Conservation (phyloP, 2,113 vertebrate species). For the Amia ocellicauda region DNA sequence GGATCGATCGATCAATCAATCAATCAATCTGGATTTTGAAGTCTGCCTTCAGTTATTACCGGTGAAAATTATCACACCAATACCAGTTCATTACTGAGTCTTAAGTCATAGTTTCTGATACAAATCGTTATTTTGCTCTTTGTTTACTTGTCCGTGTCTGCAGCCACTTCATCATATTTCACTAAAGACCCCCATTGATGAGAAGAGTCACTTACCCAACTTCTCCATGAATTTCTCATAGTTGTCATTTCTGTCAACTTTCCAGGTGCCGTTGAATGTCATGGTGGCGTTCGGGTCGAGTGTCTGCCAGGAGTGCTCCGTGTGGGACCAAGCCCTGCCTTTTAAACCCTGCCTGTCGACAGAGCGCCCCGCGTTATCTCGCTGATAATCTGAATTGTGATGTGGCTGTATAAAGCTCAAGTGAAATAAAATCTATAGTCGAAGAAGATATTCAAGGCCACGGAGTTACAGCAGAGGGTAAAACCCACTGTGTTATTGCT, state of each 20-base stretch:
- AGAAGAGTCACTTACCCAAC: conserved; percentile 88
- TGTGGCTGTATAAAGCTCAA: conserved; percentile 85
- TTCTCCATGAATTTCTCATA: conserved; percentile 86
- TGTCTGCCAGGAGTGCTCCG: conserved; percentile 25
- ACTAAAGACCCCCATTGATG: too few species aligned
- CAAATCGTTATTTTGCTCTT: too few species aligned
- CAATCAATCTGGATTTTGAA: too few species aligned
- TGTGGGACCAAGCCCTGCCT: conserved; percentile 21
- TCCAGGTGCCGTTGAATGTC: conserved; percentile 82
- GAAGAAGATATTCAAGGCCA: conserved; percentile 35
- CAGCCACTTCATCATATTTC: too few species aligned
- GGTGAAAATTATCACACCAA: too few species aligned
- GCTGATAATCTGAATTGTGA: conserved; percentile 61
- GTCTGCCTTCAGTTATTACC: too few species aligned
- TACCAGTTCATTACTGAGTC: too few species aligned
- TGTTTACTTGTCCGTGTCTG: too few species aligned
- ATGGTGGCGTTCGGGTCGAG: conserved; percentile 52
- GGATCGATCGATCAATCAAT: too few species aligned
- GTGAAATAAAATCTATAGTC: conserved; percentile 33
- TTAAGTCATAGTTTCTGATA: too few species aligned
- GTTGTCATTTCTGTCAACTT: conserved; percentile 77
- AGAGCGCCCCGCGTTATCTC: conserved; percentile 72
- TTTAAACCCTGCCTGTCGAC: conserved; percentile 54
- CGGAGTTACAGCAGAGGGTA: conserved; percentile 39
- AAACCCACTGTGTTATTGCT: conserved; percentile 11